Evolutionary conservation across 1,140 invertebrate species (phyloP), one percentile per base, ranked within the genome.

Genomic region (Euwallacea similis): DNA sequence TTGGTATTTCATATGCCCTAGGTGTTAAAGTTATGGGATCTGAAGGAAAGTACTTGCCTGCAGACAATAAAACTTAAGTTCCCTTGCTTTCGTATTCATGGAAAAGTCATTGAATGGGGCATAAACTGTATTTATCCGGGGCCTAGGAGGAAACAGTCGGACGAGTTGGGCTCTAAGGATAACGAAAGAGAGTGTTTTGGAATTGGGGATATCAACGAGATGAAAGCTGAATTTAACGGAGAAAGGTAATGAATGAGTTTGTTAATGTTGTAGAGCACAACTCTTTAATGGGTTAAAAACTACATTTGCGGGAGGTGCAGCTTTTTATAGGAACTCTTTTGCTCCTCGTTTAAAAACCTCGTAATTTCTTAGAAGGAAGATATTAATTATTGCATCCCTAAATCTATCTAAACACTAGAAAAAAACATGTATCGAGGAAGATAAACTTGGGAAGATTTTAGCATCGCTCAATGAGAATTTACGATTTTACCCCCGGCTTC

Each of bases 21-120:
- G 86, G 77, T 78, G 11, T 42, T 87, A 2, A 82, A 86, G 74
- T 80, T 87, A 15, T 87, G 86, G 85, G 83, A 85, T 60, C 66
- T 87, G 42, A 82, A 82, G 65, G 84, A 85, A 66, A 82, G 85
- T 44, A 82, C 77, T 44, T 81, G 85, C 44, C 76, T 86, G 7
- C 85, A 87, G 77, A 83, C 81, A 0, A 72, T 87, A 7, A 81
- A 81, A 62, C 75, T 87, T 6, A 81, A 83, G 50, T 86, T 85
- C 74, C 84, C 85, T 0, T 84, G 84, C 47, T 80, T 86, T 7
- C 80, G 81, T 10, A 81, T 84, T 47, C 75, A 84, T 10, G 85
- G 85, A 4, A 85, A 83, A 76, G 80, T 79, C 42, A 80, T 83
- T 6, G 85, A 87, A 65, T 87, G 86, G 76, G 85, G 85, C 42